Evolutionary conservation across 2,888 invertebrate species (phyloP).

Genomic region (Thereva unica): DNA sequence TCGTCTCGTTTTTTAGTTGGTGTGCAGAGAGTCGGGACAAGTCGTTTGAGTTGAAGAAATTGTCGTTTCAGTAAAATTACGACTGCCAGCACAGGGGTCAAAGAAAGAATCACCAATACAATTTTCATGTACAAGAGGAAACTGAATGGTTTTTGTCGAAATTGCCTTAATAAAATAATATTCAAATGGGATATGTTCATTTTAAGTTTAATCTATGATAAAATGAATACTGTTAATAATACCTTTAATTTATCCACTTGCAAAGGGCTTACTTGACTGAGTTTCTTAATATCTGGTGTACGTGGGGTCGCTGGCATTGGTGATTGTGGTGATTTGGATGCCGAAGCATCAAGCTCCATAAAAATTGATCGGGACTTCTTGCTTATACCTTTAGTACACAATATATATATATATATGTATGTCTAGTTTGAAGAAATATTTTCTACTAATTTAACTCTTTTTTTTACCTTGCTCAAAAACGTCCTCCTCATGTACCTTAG

Average conservation of each 20-base stretch:
- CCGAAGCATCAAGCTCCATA: constrained; percentile 77
- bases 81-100: no score
- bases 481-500: constrained; percentile 65
- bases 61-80: no score
- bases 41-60: no score
- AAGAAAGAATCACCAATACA: no score
- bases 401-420: not conserved
- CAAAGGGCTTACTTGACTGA: constrained; percentile 39
- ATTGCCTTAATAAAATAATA: no score
- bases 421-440: not conserved
- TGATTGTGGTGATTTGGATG: constrained; percentile 46
- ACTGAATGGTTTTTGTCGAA: no score
- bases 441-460: constrained; percentile 13
- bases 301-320: constrained; percentile 35
- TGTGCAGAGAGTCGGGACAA: no score
- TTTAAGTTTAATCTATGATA: not conserved
- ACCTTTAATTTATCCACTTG: constrained; percentile 37
- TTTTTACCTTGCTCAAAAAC: constrained; percentile 76
- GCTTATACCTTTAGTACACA: constrained; percentile 70
- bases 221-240: constrained; percentile 16
- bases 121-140: no score
- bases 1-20: no score
- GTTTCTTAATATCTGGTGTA: constrained; percentile 38
- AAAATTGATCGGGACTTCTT: constrained; percentile 86
- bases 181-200: no score